Evolutionary conservation across 2,797 vertebrate species (phyloP), one percentile per base, ranked within the genome.

Genomic region (Muscicapa comitata): DNA sequence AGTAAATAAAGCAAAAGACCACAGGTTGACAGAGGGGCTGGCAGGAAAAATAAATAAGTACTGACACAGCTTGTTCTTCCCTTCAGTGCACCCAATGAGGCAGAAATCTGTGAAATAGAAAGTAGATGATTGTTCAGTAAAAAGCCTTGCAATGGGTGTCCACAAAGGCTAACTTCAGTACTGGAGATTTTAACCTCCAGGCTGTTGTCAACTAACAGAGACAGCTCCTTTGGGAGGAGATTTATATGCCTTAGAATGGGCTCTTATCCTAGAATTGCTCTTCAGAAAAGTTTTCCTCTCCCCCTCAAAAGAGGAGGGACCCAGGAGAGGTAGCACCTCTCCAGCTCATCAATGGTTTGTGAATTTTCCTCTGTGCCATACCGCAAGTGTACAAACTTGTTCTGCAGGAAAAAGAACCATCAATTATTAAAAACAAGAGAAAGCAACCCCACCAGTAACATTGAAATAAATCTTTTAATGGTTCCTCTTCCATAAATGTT

Each of bases 1-100:
- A 93, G 75, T 80, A 95, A 94, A 89, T 89, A 95, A 97, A 92
- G 71, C 48, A 45, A 59, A 94, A 66, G 76, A 79, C 57, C 77
- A 62, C 73, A 92, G 68, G 81, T 28, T 96, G 88, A 74, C 26
- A 77, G 68, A 48, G 42, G 87, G 15, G 42, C 65, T 92, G 84
- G 53, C 63, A 93, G 67, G 47, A 82, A 89, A 86, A 93, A 86
- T 70, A 91, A 90, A 8, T 79, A 91, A 93, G 57, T 83, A 92
- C 74, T 89, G 77, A 82, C 71, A 90, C 40, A 93, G 80, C 19
- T 38, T 84, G 74, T 78, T 91, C 61, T 76, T 65, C 42, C 53
- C 50, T 86, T 88, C 71, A 66, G n/a, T 73, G 62, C 40, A 82
- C 71, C 19, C 55, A 88, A 14, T 0, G 17, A 92, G n/a, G 55